Evolutionary conservation across 2,888 invertebrate species (phyloP).

Genomic region (Drosophila atripex): DNA sequence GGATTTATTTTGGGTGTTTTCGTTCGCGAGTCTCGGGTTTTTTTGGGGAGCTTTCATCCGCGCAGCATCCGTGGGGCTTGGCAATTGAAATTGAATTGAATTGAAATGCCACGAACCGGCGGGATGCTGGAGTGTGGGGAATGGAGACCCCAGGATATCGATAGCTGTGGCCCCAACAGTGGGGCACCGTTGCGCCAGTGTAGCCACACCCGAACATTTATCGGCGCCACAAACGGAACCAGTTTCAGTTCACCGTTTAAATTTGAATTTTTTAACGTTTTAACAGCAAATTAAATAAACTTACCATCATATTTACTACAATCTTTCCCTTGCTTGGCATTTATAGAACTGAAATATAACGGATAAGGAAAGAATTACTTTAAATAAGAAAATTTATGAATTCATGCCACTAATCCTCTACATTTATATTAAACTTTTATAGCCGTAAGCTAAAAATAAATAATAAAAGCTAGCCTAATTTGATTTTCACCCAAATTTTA

Average conservation of each 20-base stretch:
- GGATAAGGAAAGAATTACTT: too few species aligned
- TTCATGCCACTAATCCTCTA: too few species aligned
- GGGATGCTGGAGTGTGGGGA: not conserved
- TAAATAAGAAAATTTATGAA: too few species aligned
- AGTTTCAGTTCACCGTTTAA: not conserved
- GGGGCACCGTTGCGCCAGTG: not conserved
- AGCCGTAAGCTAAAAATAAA: too few species aligned
- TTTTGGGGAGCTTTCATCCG: constrained; percentile 15
- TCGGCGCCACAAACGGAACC: not conserved
- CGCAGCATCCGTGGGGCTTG: constrained; percentile 27
- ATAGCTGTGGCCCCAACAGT: not conserved
- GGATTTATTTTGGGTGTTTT: constrained; percentile 11
- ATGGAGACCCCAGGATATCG: not conserved
- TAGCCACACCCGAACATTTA: not conserved
- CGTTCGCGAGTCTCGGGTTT: constrained; percentile 16
- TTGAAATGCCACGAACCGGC: not conserved
- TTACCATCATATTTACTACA: too few species aligned
- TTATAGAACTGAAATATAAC: too few species aligned
- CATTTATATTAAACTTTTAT: too few species aligned
- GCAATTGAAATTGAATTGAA: constrained; percentile 43
- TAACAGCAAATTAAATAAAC: too few species aligned
- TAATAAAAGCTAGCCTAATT: too few species aligned
- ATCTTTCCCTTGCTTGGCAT: too few species aligned
- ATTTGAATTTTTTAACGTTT: not conserved
- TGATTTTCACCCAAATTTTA: too few species aligned